These are phyloP conservation scores for Neopipo cinnamomea DNA, from an alignment of 2,113 vertebrate species.

Conservation along the genomic window DNA sequence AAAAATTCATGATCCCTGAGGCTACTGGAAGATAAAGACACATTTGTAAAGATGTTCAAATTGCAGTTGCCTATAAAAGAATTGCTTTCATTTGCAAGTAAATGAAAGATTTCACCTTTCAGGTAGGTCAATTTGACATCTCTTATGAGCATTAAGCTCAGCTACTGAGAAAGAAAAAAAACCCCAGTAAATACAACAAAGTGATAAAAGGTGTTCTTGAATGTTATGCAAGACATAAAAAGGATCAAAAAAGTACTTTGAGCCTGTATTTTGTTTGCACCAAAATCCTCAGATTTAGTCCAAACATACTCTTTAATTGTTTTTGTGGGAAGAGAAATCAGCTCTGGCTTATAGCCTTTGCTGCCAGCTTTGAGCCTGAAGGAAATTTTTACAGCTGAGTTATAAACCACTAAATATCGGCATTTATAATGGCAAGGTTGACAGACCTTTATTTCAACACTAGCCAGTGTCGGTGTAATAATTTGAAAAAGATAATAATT, in stretches of 20 bases:
- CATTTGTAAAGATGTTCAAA: neutral
- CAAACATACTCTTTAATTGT: neutral
- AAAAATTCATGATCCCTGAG: neutral
- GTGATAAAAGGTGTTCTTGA: neutral
- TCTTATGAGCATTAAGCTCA: neutral
- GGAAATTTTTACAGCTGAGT: slow-evolving; percentile 63
- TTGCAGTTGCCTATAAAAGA: neutral
- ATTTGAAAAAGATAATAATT: slow-evolving; percentile 48
- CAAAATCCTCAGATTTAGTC: neutral
- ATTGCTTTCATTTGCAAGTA: neutral
- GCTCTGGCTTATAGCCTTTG: slow-evolving; percentile 20
- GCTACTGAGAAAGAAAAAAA: neutral
- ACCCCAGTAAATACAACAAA: neutral
- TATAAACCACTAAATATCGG: slow-evolving; percentile 54
- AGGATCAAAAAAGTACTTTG: neutral
- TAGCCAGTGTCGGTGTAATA: slow-evolving; percentile 14
- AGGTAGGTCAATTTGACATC: neutral
- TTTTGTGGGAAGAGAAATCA: neutral
- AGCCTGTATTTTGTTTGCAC: neutral
- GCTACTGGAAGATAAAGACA: neutral
- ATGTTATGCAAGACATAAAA: slow-evolving; percentile 14
- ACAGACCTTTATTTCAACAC: slow-evolving; percentile 47
- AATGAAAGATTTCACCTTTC: neutral
- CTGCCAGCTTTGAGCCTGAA: slow-evolving; percentile 27
- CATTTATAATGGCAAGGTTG: slow-evolving; percentile 35